A percentile compares a stretch with the other conserved stretches of the same genome.
phyloP scores from a whole-genome alignment of 2,113 vertebrate species.

The Leucopternis melanops region DNA sequence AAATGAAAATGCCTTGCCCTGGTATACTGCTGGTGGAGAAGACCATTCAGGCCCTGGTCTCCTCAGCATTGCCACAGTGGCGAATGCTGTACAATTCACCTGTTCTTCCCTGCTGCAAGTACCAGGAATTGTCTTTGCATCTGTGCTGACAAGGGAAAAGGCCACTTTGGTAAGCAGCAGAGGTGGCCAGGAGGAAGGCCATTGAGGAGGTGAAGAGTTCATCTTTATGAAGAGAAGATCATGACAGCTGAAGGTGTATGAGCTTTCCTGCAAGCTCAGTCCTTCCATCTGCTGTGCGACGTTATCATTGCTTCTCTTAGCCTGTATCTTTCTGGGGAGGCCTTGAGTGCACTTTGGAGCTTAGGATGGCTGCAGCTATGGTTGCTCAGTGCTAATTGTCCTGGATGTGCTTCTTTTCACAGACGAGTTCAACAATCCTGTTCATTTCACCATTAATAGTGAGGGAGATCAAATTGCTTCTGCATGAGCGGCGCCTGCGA shows the following conservation, averaged over 20 bases:
- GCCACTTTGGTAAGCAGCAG: neutral
- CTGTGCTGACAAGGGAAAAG: neutral
- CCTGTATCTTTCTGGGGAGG: neutral
- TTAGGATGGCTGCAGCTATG: neutral
- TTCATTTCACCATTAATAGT: constrained; percentile 86
- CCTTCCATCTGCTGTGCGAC: neutral
- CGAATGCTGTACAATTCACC: neutral
- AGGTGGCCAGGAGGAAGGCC: neutral
- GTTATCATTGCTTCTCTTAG: neutral
- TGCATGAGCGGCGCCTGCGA: constrained; percentile 62
- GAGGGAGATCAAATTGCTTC: constrained; percentile 73
- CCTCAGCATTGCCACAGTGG: neutral
- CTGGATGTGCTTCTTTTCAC: constrained; percentile 27
- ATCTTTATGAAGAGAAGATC: neutral
- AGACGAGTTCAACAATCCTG: constrained; percentile 85
- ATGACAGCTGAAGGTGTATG: neutral
- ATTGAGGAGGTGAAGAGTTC: neutral
- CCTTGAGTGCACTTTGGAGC: accelerated
- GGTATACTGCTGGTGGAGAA: neutral
- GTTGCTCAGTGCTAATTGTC: neutral
- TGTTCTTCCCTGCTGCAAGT: neutral
- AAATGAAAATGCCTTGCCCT: neutral
- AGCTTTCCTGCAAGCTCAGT: neutral
- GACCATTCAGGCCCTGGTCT: neutral
- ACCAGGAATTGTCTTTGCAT: neutral